Evolutionary conservation across 2,113 vertebrate species (phyloP).

Genomic region (Eurystomus gularis): DNA sequence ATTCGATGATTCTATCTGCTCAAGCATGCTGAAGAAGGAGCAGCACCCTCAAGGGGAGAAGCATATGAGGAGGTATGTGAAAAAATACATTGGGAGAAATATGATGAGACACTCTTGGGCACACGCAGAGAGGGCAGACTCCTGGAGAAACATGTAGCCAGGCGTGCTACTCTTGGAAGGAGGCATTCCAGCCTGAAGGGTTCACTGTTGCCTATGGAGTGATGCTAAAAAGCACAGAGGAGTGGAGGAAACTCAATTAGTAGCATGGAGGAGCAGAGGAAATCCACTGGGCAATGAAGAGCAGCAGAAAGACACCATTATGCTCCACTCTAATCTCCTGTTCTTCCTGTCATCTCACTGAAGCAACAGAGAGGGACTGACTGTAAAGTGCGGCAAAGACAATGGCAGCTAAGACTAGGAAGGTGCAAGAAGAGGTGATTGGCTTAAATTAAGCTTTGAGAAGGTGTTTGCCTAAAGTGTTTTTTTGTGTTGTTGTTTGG

Average conservation of each 20-base stretch:
- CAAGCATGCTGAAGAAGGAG: neutral
- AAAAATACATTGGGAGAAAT: neutral
- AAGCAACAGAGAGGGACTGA: neutral
- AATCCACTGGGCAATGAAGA: neutral
- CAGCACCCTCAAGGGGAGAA: neutral
- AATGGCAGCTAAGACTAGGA: neutral
- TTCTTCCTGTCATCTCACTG: neutral
- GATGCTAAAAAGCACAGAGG: neutral
- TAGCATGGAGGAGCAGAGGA: neutral
- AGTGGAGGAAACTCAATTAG: neutral
- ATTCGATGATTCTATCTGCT: no score
- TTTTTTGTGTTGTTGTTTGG: no score
- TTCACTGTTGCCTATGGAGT: neutral
- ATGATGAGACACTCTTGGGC: neutral
- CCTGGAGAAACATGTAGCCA: neutral
- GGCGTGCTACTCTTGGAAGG: neutral
- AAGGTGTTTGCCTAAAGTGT: neutral
- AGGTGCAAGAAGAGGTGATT: neutral
- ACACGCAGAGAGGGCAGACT: rapidly evolving
- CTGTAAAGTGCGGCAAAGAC: neutral
- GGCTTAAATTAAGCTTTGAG: neutral
- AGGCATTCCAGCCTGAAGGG: neutral
- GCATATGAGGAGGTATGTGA: neutral
- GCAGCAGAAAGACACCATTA: neutral
- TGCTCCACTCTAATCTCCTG: neutral